Evolutionary conservation across 2,113 vertebrate genomes (phyloP).

Genomic region (Hemibates koningsi): DNA sequence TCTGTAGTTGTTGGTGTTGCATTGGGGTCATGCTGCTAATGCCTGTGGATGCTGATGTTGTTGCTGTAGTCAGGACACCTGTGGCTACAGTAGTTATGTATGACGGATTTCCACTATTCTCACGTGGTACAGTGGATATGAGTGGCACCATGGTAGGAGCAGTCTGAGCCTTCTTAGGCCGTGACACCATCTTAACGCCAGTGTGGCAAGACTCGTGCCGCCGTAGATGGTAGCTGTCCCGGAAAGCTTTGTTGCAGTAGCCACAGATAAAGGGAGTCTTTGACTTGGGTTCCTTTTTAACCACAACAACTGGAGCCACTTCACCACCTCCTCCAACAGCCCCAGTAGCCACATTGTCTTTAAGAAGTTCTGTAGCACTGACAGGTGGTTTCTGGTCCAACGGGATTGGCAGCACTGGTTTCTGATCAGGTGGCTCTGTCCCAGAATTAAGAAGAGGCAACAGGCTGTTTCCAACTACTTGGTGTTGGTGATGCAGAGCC

Average conservation of each 20-base stretch:
- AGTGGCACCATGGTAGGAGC: conserved; percentile 87
- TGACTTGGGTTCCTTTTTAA: conserved; percentile 95
- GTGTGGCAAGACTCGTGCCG: conserved; percentile 97
- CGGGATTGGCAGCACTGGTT: conserved; percentile 90
- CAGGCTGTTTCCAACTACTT: conserved; percentile 91
- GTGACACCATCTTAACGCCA: conserved; percentile 94
- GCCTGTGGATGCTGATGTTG: conserved; percentile 84
- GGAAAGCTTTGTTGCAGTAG: conserved; percentile 98
- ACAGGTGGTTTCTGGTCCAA: conserved; percentile 91
- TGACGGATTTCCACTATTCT: conserved; percentile 81
- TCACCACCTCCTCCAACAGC: conserved; percentile 42
- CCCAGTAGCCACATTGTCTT: conserved; percentile 78
- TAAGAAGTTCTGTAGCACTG: conserved; percentile 85
- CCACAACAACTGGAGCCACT: conserved; percentile 67
- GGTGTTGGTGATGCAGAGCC: conserved; percentile 96
- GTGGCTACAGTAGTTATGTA: conserved; percentile 92
- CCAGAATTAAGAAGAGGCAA: conserved; percentile 91
- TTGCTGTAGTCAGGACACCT: conserved; percentile 90
- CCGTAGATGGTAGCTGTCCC: conserved; percentile 97
- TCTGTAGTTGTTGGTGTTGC: conserved; percentile 75
- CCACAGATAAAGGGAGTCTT: conserved; percentile 97
- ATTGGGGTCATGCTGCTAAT: conserved; percentile 62
- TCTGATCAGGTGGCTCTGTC: conserved; percentile 91
- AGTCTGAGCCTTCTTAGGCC: conserved; percentile 90
- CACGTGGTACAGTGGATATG: conserved; percentile 88